Conservation (phyloP, 2,797 vertebrate species). For the Poeciliopsis gracilis region DNA sequence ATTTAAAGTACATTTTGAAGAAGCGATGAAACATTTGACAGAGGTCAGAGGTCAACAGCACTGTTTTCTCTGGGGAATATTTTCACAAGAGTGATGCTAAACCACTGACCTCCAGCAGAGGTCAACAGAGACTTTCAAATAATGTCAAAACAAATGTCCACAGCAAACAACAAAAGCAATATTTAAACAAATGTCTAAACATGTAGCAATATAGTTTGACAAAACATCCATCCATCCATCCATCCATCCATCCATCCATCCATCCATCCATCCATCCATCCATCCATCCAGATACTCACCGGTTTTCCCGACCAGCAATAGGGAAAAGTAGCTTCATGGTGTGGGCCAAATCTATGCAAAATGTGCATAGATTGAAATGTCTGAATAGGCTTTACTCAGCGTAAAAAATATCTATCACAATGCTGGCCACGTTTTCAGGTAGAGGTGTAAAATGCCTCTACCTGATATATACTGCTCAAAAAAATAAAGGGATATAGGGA, state of each 20-base stretch:
- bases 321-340: not conserved
- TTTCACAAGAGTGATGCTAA: not conserved
- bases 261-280: not conserved
- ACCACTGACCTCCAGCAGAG: constrained; percentile 39
- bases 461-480: too few species aligned
- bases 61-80: not conserved
- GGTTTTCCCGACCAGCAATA: not conserved
- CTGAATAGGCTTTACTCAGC: not conserved
- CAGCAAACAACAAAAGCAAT: not conserved
- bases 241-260: not conserved
- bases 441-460: not conserved
- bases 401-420: too few species aligned
- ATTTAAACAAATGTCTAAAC: not conserved
- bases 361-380: not conserved
- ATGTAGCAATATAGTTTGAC: not conserved
- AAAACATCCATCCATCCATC: not conserved
- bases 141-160: not conserved
- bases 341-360: not conserved
- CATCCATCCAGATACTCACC: not conserved
- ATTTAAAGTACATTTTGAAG: not conserved
- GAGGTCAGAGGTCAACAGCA: not conserved
- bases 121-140: constrained; percentile 37
- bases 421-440: not conserved
- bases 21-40: not conserved
- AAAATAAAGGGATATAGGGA: too few species aligned